Evolutionary conservation across 1,140 invertebrate species (phyloP).

Genomic region (Bombus confusus): DNA sequence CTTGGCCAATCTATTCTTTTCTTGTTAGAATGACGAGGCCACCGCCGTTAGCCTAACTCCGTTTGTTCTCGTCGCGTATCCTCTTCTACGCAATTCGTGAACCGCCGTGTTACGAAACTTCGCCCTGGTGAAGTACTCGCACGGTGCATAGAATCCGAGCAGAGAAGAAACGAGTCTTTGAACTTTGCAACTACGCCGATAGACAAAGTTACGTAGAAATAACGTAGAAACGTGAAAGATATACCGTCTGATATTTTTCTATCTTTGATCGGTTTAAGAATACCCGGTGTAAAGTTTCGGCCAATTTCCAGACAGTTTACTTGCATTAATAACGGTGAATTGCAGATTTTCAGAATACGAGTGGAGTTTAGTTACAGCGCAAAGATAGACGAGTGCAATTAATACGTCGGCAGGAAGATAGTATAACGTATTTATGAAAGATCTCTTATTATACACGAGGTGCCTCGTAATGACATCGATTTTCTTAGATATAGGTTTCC

Average conservation of each 20-base stretch:
- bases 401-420: neutral
- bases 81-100: neutral
- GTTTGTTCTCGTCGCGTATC: conserved; percentile 23
- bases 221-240: rapidly evolving
- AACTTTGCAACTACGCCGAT: neutral
- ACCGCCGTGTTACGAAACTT: neutral
- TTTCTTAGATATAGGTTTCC: neutral
- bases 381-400: neutral
- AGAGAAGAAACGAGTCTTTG: no score
- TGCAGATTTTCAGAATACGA: neutral
- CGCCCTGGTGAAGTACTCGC: no score
- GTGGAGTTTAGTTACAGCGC: neutral
- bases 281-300: neutral
- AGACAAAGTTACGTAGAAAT: neutral
- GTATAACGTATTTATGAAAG: neutral
- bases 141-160: neutral
- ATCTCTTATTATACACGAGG: no score
- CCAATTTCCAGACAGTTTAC: neutral
- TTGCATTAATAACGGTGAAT: neutral
- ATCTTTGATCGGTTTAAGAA: neutral
- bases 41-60: neutral
- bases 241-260: neutral
- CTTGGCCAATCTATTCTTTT: conserved; percentile 37
- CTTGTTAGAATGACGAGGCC: neutral
- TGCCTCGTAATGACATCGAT: neutral